Percentiles rank a stretch among this genome's conserved stretches.
Conservation (phyloP, 2,888 invertebrate genomes). For the Serripes groenlandicus region DNA sequence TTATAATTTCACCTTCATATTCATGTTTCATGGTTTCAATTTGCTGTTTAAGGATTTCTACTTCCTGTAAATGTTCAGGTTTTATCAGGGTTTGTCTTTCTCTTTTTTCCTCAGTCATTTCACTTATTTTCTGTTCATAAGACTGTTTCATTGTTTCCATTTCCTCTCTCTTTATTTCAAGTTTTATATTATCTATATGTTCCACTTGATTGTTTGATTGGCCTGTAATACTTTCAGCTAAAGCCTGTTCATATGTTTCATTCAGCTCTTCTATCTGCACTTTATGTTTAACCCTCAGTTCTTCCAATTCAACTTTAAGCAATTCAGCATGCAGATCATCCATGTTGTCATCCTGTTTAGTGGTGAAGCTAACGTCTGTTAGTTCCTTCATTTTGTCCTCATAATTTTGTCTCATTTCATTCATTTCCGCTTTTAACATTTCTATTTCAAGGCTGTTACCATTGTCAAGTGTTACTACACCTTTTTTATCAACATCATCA, state of each 20-base stretch:
- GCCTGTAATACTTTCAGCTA: neutral
- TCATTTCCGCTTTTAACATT: neutral
- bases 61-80: neutral
- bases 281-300: constrained; percentile 46
- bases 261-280: constrained; percentile 34
- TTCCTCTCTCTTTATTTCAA: neutral
- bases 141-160: neutral
- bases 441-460: constrained; percentile 5
- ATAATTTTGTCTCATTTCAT: neutral
- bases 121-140: neutral
- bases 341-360: neutral
- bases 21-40: neutral
- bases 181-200: neutral
- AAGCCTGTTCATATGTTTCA: constrained; percentile 8
- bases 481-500: too few species aligned
- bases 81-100: too few species aligned
- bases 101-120: neutral
- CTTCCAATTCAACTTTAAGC: constrained; percentile 44
- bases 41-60: neutral
- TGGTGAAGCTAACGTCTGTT: neutral
- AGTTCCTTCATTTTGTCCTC: neutral
- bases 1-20: neutral
- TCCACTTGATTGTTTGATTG: neutral
- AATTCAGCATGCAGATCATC: constrained; percentile 37
- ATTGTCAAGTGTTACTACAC: too few species aligned